Evolutionary conservation across 2,888 invertebrate species (phyloP).

Genomic region (Andricus curvator): DNA sequence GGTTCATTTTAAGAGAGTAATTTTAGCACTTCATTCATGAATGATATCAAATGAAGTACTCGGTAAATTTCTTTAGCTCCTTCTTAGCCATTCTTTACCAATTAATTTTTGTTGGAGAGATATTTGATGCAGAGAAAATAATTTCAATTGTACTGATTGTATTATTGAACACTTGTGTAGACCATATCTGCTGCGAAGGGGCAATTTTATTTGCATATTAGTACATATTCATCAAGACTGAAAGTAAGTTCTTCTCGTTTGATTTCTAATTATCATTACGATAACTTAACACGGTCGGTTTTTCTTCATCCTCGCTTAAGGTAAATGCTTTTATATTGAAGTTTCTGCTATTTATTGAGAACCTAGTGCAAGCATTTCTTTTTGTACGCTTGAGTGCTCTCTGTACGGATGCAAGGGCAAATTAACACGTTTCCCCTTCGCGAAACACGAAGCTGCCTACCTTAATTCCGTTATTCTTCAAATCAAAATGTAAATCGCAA

Average conservation of each 20-base stretch:
- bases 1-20: too few relatives aligned
- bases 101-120: too few relatives aligned
- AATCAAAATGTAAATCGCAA: conserved; percentile 34
- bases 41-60: neutral
- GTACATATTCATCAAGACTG: too few relatives aligned
- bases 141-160: too few relatives aligned
- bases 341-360: conserved; percentile 26
- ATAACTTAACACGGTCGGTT: neutral
- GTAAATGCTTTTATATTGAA: conserved; percentile 5
- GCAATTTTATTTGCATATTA: too few relatives aligned
- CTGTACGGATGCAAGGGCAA: neutral
- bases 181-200: too few relatives aligned
- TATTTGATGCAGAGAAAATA: neutral
- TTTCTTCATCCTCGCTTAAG: neutral
- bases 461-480: conserved; percentile 29
- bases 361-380: neutral
- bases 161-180: too few relatives aligned
- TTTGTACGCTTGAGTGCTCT: conserved; percentile 5
- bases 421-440: conserved; percentile 22
- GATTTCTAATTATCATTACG: too few relatives aligned
- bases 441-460: neutral
- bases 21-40: neutral
- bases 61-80: neutral
- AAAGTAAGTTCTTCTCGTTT: too few relatives aligned
- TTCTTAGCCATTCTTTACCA: neutral